phyloP scores from a whole-genome alignment of 2,113 vertebrate genomes.

The Epinephelus lanceolatus region DNA sequence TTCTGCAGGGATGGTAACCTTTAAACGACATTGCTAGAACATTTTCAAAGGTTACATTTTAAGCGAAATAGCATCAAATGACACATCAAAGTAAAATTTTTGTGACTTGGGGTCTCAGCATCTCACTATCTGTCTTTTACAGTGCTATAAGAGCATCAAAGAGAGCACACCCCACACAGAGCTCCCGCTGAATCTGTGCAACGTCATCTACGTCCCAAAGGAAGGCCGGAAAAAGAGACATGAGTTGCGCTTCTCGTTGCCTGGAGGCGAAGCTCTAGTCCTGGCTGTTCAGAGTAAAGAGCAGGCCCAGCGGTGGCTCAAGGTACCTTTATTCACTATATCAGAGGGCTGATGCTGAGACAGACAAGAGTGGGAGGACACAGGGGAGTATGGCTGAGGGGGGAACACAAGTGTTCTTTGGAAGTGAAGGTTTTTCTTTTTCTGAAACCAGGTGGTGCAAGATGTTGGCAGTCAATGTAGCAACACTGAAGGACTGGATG shows the following conservation, averaged over 20 bases:
- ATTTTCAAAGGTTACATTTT: neutral
- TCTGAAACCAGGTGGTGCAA: conserved; percentile 89
- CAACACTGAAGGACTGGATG: conserved; percentile 78
- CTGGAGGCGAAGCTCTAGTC: conserved; percentile 91
- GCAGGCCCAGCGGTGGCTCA: conserved; percentile 97
- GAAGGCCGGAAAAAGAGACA: conserved; percentile 95
- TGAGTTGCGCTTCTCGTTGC: conserved; percentile 93
- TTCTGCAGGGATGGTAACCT: neutral
- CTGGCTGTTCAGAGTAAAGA: conserved; percentile 96
- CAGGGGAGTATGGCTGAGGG: neutral
- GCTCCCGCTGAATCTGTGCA: conserved; percentile 89
- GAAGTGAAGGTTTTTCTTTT: conserved; percentile 27
- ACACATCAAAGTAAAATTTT: neutral
- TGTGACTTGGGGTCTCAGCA: neutral
- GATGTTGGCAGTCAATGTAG: conserved; percentile 86
- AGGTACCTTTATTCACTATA: conserved; percentile 82
- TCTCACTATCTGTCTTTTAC: neutral
- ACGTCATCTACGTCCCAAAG: conserved; percentile 93
- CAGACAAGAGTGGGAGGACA: neutral
- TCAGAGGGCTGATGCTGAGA: conserved; percentile 10
- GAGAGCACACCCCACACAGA: conserved; percentile 91
- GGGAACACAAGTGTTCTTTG: neutral
- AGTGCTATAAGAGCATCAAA: conserved; percentile 99
- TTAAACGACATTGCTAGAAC: neutral
- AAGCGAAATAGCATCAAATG: neutral